Evolutionary conservation across 1,140 invertebrate genomes (phyloP), one percentile per base, ranked within the genome.

Genomic region (Mamestra configurata): DNA sequence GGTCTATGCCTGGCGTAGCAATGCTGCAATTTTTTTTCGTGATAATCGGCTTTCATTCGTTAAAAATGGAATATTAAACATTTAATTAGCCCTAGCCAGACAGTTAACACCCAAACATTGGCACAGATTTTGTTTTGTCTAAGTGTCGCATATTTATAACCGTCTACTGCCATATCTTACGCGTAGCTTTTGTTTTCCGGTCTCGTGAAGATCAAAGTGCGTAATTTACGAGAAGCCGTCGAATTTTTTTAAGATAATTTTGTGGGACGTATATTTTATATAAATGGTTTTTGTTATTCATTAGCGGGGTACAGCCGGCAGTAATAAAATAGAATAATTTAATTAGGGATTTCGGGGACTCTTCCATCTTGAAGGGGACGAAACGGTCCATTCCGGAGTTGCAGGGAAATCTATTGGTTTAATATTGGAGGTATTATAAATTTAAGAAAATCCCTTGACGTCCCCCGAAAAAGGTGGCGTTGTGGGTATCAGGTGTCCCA

Each of bases 401-500:
- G 40, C 22, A 46, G 18, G 31, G 22, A 70, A 46, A 70, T 27
- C 66, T 70, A 70, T 70, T 70, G 66, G 66, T 49, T 66, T 70
- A 70, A 70, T 70, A 70, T 70, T n/a, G 66, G 8, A 11, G 27
- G 70, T 72, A 72, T 77, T 77, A 66, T 66, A 79, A 78, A 84
- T 86, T 84, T 85, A 83, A 88, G 86, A 85, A 77, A 86, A 84
- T 72, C 84, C 81, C 77, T 75, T 75, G 59, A 81, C 40, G 37
- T 55, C 79, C 83, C 79, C 79, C 71, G 27, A 66, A 77, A 68
- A 77, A 79, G 59, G 79, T 82, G 81, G 68, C 84, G 88, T 79
- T 82, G 83, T 82, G 81, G 83, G 89, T 86, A 92, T 93, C 92
- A 94, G 92, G 92, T 94, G 92, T 91, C 85, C 72, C 83, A 72